Evolutionary conservation across 2,113 vertebrate species (phyloP), one percentile per base, ranked within the genome.

Genomic region (Paramormyrops kingsleyae): DNA sequence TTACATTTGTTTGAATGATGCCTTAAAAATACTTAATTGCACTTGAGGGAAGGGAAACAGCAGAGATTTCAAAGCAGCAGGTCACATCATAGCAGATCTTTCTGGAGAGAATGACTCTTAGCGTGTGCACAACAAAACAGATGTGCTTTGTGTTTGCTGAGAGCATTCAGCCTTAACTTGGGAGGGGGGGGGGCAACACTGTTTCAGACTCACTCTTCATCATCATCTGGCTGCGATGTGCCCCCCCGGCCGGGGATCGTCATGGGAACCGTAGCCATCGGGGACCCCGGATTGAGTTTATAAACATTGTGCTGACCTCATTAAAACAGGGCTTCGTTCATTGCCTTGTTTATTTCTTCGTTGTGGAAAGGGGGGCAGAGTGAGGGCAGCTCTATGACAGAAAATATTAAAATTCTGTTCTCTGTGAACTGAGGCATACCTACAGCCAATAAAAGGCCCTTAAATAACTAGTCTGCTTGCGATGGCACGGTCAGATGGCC

Each of bases 41-140:
- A 35, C 35, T 80, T 7, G 35, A 42, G 74, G 35, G 74, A 35
- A 42, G 74, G 31, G 35, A 80, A 80, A 80, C 74, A 19, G 74
- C 31, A 80, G 74, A 80, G 31, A 80, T 80, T 80, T 80, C 74
- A 42, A 80, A 80, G 74, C 74, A 80, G 31, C 74, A 80, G 74
- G 74, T 80, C 74, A 80, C 74, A 80, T 39, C 31, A 80, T 19
- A 42, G 35, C 0, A 5, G 35, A 35, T 80, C 35, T 42, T 80
- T 80, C 35, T 35, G 35, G 35, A 80, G 35, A 80, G 74, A 80
- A 80, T 80, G 35, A 35, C 35, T 80, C 70, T 35, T 19, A 19
- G 74, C 15, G 2, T 19, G 74, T 42, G 74, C 35, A 80, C 31
- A 80, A 80, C 74, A 42, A 42, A 80, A 77, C 70, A 77, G 70